These are phyloP conservation scores for Cheilosia scutellata DNA, from an alignment of 2,888 invertebrate genomes.

Conservation along the genomic window DNA sequence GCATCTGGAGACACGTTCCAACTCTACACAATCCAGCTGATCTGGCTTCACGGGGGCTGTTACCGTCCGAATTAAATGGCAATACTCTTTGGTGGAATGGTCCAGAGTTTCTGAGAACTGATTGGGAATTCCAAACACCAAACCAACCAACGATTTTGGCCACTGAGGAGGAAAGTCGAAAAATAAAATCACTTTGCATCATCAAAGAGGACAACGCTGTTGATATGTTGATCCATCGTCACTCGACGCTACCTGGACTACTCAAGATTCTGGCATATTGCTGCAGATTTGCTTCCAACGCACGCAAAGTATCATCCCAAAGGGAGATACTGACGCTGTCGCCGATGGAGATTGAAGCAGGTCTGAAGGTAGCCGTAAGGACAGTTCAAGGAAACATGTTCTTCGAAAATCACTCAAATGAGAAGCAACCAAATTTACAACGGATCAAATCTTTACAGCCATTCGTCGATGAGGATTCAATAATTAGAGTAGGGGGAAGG, in stretches of 20 bases:
- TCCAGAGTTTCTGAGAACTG: neutral
- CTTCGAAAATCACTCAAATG: neutral
- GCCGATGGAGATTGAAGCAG: neutral
- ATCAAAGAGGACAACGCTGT: neutral
- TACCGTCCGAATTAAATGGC: too few species aligned
- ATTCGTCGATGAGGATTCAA: too few species aligned
- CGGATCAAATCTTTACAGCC: too few species aligned
- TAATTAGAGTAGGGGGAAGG: too few species aligned
- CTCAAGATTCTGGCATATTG: neutral
- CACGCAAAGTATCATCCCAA: neutral
- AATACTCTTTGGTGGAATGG: too few species aligned
- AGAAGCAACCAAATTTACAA: neutral
- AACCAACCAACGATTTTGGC: neutral
- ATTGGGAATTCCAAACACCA: conserved; percentile 1
- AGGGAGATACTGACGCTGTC: neutral
- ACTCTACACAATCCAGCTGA: too few species aligned
- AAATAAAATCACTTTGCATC: too few species aligned
- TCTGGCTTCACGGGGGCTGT: too few species aligned
- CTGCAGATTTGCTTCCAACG: neutral
- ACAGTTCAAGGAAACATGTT: neutral
- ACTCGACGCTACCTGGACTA: neutral
- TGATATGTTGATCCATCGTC: too few species aligned
- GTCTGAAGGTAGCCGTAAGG: neutral
- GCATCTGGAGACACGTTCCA: too few species aligned
- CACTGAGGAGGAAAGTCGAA: neutral